These are phyloP conservation scores for Conopomorpha cramerella DNA, from an alignment of 1,140 invertebrate genomes.

Conservation along the genomic window DNA sequence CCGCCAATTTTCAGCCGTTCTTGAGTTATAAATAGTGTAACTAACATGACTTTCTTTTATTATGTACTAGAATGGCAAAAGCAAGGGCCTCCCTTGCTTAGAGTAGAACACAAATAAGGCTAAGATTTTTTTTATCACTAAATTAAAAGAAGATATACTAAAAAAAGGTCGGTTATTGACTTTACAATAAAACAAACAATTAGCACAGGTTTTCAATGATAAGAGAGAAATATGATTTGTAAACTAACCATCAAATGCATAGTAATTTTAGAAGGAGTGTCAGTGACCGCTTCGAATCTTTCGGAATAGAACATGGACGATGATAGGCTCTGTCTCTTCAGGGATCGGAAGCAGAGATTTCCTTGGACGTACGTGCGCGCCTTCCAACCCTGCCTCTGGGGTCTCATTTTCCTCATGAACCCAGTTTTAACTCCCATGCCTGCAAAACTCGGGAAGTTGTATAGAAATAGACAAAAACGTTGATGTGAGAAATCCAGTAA, in stretches of 20 bases:
- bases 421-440: conserved; percentile 20
- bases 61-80: too few species aligned
- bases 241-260: conserved; percentile 22
- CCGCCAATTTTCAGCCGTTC: too few species aligned
- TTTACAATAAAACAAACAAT: conserved; percentile 5
- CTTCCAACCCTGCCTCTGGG: conserved; percentile 26
- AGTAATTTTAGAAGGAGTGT: conserved; percentile 22
- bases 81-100: too few species aligned
- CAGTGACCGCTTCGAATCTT: conserved; percentile 25
- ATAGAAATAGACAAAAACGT: background rate
- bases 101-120: too few species aligned
- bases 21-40: too few species aligned
- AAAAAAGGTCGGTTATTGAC: too few species aligned
- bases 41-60: too few species aligned
- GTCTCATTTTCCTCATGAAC: conserved; percentile 17
- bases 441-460: conserved; percentile 7
- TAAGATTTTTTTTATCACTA: conserved; percentile 1
- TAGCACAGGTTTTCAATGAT: too few species aligned
- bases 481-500: too few species aligned
- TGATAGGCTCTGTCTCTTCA: conserved; percentile 13
- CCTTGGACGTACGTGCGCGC: conserved; percentile 22
- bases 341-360: conserved; percentile 23
- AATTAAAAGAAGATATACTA: too few species aligned
- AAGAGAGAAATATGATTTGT: too few species aligned
- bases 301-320: conserved; percentile 31